Evolutionary conservation across 2,888 invertebrate genomes (phyloP).

Genomic region (Halictus quadricinctus): DNA sequence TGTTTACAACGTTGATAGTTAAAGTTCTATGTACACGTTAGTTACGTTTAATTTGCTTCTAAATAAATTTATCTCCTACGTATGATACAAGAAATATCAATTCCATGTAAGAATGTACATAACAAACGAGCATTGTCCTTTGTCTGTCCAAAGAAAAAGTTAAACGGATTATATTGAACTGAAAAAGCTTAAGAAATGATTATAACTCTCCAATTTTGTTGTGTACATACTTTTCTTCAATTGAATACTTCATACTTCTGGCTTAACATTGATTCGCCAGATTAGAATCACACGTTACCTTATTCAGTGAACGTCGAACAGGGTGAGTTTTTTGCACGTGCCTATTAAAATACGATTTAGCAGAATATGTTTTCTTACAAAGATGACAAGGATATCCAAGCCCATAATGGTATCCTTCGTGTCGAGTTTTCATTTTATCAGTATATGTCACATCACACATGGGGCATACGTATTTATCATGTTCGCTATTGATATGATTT

Average conservation of each 20-base stretch:
- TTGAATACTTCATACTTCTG: not conserved
- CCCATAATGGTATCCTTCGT: conserved; percentile 75
- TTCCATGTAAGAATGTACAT: conserved; percentile 8
- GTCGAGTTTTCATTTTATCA: conserved; percentile 33
- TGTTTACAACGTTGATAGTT: not conserved
- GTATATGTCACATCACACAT: conserved; percentile 61
- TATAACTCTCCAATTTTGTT: not conserved
- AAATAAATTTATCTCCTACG: not conserved
- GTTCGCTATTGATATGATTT: conserved; percentile 64
- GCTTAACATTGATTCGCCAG: not conserved
- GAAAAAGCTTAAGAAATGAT: not conserved
- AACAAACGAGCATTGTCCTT: not conserved
- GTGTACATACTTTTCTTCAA: not conserved
- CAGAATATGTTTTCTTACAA: conserved; percentile 72
- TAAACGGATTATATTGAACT: not conserved
- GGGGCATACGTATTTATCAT: conserved; percentile 48
- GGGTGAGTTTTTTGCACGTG: conserved; percentile 11
- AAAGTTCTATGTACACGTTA: conserved; percentile 22
- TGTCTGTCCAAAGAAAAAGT: not conserved
- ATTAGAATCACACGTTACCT: not conserved
- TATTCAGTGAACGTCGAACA: not conserved
- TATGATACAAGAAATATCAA: not conserved
- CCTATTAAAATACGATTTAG: not conserved
- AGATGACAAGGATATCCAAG: conserved; percentile 75
- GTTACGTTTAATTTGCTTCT: not conserved